Evolutionary conservation across 2,888 invertebrate species (phyloP), one percentile per base, ranked within the genome.

Genomic region (Eretmocerus hayati): DNA sequence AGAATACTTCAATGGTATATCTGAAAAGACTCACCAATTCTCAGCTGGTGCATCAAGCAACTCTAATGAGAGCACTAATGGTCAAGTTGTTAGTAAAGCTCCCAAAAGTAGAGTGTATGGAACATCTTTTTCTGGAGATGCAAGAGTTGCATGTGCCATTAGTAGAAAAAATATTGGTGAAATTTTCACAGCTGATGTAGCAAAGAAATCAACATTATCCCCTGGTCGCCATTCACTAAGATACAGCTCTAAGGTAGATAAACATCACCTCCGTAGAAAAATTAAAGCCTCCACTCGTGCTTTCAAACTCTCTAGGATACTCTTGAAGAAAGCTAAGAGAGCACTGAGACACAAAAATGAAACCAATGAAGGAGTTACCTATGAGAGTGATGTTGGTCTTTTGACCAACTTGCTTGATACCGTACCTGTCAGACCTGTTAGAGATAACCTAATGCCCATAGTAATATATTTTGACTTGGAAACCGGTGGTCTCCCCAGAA

Each of bases 281-380:
- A 3, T 8, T n/a, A 42, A 42, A 26, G 37, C 45, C 11, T 2
- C 22, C 16, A 20, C 23, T 20, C 26, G 4, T n/a, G 20, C 13
- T 4, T 45, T 36, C 15, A 49, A 45, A 41, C 33, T 9, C 16
- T 20, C 20, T 19, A 40, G 50, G 22, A 30, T 36, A 46, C 19
- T 37, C 32, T 40, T 48, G 30, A 52, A 54, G 38, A 52, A 54
- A 40, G 33, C n/a, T 8, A 56, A 50, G 30, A 43, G 41, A 26
- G 52, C 41, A 16, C 26, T 52, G 13, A 50, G 39, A 48, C 44
- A 56, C 21, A 52, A 52, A 45, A 52, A 50, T 32, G 50, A 54
- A 50, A n/a, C 30, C 13, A 40, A 13, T 23, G 48, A 54, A 48
- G 56, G 56, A 23, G 46, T 19, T 11, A 48, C 45, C 9, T 52